Evolutionary conservation across 2,113 vertebrate genomes (phyloP).

Genomic region (Sula dactylatra): DNA sequence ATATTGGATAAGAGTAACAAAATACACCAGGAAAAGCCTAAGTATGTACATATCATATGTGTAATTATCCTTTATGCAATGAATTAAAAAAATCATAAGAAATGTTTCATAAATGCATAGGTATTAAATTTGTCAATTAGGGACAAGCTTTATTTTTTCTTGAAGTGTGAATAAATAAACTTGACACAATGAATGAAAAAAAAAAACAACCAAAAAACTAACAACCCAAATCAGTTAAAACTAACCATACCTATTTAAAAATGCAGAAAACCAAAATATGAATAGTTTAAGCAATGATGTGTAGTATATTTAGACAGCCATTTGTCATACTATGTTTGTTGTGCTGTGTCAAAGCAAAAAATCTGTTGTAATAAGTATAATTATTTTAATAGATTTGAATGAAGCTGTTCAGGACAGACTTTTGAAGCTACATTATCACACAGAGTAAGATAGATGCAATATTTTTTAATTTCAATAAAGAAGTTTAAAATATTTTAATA

Average conservation of each 20-base stretch:
- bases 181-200: not conserved
- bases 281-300: not conserved
- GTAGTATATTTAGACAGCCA: not conserved
- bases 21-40: not conserved
- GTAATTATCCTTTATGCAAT: not conserved
- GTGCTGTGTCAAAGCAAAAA: not conserved
- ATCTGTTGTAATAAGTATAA: not conserved
- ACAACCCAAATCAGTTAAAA: not conserved
- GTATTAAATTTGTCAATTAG: not conserved
- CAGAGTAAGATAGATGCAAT: not conserved
- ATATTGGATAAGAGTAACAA: not conserved
- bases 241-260: not conserved
- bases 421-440: not conserved
- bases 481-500: not conserved
- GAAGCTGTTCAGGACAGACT: not conserved
- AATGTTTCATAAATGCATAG: not conserved
- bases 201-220: not conserved
- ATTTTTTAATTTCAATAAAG: conserved; percentile 2
- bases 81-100: not conserved
- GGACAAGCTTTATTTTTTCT: not conserved
- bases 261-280: not conserved
- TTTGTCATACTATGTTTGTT: not conserved
- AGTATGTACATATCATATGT: not conserved
- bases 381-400: not conserved
- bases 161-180: not conserved